Evolutionary conservation across 2,797 vertebrate species (phyloP).

Genomic region (Aeoliscus strigatus): DNA sequence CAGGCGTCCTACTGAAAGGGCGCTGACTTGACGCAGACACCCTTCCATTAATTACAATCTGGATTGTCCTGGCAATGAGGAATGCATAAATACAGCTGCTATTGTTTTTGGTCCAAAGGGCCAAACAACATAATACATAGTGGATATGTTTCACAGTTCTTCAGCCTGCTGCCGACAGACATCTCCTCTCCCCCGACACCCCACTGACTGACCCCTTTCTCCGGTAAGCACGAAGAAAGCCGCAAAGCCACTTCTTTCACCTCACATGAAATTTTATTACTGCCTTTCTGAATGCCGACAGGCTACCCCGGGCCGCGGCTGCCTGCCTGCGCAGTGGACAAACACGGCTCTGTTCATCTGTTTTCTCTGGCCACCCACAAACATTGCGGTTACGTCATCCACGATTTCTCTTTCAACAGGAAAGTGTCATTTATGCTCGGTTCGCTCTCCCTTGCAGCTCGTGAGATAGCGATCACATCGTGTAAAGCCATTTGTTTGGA

Average conservation of each 20-base stretch:
- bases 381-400: constrained; percentile 47
- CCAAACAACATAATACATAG: constrained; percentile 37
- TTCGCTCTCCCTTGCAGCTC: constrained; percentile 39
- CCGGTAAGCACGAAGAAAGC: constrained; percentile 29
- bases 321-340: constrained; percentile 46
- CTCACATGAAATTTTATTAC: constrained; percentile 46
- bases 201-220: constrained; percentile 29
- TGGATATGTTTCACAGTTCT: constrained; percentile 35
- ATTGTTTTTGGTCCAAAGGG: constrained; percentile 38
- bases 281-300: constrained; percentile 49
- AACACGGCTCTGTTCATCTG: constrained; percentile 48
- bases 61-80: constrained; percentile 57
- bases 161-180: constrained; percentile 32
- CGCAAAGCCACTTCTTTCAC: constrained; percentile 45
- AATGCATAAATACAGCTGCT: constrained; percentile 39
- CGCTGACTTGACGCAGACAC: constrained; percentile 34
- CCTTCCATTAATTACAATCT: constrained; percentile 48
- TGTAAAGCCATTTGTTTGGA: constrained; percentile 72
- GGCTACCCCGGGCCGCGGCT: constrained; percentile 29
- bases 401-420: constrained; percentile 64
- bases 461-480: constrained; percentile 65
- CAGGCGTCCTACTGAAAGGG: constrained; percentile 29
- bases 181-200: constrained; percentile 16
- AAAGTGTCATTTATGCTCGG: constrained; percentile 49
- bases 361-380: constrained; percentile 57